Conservation (phyloP, 2,113 vertebrate species). For the Embiotoca jacksoni region DNA sequence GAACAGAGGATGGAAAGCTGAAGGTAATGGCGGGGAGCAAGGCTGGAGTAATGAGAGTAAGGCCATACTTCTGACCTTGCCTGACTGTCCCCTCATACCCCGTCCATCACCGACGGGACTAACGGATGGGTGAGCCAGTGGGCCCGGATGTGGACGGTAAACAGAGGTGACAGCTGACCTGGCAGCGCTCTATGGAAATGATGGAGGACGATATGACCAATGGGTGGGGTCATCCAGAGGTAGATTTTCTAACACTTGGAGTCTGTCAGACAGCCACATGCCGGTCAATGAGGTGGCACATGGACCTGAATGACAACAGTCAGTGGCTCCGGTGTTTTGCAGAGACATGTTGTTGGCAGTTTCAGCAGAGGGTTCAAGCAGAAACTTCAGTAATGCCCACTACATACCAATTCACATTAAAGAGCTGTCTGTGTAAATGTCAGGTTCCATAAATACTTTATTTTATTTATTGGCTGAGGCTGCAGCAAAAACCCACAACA, state of each 20-base stretch:
- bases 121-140: constrained; percentile 66
- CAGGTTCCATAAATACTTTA: neutral
- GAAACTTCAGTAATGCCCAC: neutral
- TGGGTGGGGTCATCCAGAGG: constrained; percentile 65
- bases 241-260: constrained; percentile 63
- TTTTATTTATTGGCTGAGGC: neutral
- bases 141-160: constrained; percentile 59
- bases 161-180: constrained; percentile 75
- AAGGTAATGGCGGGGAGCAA: constrained; percentile 65
- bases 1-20: constrained; percentile 32
- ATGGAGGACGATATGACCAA: constrained; percentile 58
- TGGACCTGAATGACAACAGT: constrained; percentile 62
- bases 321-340: constrained; percentile 16
- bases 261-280: constrained; percentile 46
- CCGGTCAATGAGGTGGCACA: constrained; percentile 44
- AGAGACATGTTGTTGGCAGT: constrained; percentile 29
- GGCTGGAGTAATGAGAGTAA: constrained; percentile 70
- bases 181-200: constrained; percentile 54
- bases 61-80: constrained; percentile 71
- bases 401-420: neutral
- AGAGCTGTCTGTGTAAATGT: neutral
- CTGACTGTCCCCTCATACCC: constrained; percentile 55
- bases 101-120: constrained; percentile 51
- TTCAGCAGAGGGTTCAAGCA: constrained; percentile 16
- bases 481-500: neutral